Evolutionary conservation across 2,888 invertebrate species (phyloP), one percentile per base, ranked within the genome.

Genomic region (Microchrysa polita): DNA sequence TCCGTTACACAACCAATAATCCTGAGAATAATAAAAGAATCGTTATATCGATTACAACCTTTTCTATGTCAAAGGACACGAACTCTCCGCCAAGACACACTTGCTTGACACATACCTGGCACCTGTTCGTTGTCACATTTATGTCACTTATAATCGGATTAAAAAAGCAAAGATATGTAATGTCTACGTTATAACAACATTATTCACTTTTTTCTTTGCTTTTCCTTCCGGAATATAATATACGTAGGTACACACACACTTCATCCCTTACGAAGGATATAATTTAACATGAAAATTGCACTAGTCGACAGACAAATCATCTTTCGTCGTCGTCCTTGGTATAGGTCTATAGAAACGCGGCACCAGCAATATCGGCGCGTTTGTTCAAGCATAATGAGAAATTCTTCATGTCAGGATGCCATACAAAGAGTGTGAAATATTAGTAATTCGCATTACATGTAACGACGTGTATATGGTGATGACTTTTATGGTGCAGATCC

Each of bases 111-210:
- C 44, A 65, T 34, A 20, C 14, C 48, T 23, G 48, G 22, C 65
- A 65, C 65, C 65, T 65, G 65, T 65, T 48, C 44, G 48, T 65
- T 65, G 65, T 65, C 65, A 48, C 65, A 65, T 65, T 65, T 65
- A 22, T 65, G 22, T 65, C 65, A 65, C 23, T 14, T 22, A 44
- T 65, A 65, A 65, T 44, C 65, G 42, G 65, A 65, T 65, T 65
- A 65, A 65, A 65, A 65, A 14, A 40, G 18, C 5, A 48, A 10
- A 65, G 20, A 65, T 48, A 18, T 12, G 18, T 44, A 14, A 16
- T n/a, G 27, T 34, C 27, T 34, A 34, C 27, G 27, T 34, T 48
- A 4, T 16, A 10, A 42, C 40, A 63, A 18, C 34, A 12, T 44
- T 18, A 14, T 18, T 5, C 20, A 23, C 60, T 60, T 60, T n/a